Evolutionary conservation across 2,888 invertebrate genomes (phyloP), one percentile per base, ranked within the genome.

Genomic region (Galeruca laticollis): DNA sequence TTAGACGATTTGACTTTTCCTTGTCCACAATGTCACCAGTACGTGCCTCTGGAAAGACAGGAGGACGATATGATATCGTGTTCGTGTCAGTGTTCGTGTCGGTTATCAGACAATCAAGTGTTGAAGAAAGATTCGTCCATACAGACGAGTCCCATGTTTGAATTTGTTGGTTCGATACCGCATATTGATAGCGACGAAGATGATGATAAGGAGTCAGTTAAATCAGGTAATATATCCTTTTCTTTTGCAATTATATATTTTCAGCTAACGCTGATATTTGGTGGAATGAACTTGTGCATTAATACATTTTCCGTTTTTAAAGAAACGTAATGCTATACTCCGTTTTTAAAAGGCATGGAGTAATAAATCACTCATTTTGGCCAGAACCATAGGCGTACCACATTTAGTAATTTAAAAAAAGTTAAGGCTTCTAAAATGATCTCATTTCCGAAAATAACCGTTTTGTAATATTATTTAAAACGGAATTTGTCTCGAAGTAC

Each of bases 161-260:
- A 91, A 82, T 86, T 90, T 78, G 91, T 89, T 63, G 90, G 90
- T 35, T 88, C 89, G 54, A 91, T 92, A 84, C 92, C 92, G 72
- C 92, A 92, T 83, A 92, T 92, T 78, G 92, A 92, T 84, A 91
- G 91, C 82, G 92, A 92, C 79, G 91, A 91, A 78, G 92, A 92
- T 82, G 89, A 89, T 76, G 79, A 80, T 52, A 83, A 83, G 73
- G 84, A 84, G 26, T 82, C 83, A 1, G 77, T 82, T 33, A 81
- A 80, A 79, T 82, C 83, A 64, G 85, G 85, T 85, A 78, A 81
- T 84, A 40, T 35, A 47, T 33, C 4, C 5, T 35, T 47, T 69
- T 9, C 15, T 15, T 43, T 43, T 43, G 13, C 1, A n/a, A 4
- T 35, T 56, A 26, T 2, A 6, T 20, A 31, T 61, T 26, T 59